Conservation (phyloP, 2,797 vertebrate species). For the Argentina silus region DNA sequence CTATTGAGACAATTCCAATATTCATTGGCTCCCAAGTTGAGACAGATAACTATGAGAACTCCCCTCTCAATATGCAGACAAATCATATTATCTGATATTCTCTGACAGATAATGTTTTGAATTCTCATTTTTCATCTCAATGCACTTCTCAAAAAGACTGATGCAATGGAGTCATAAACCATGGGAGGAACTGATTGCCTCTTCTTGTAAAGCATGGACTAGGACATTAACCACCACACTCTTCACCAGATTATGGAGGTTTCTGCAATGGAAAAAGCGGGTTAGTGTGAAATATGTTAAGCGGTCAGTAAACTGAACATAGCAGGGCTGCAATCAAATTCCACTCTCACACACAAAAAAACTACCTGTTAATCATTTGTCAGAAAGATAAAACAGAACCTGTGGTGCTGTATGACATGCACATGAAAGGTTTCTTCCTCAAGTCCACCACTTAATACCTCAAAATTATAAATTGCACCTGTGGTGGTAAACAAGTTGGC, state of each 20-base stretch:
- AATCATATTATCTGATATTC: background rate
- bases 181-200: too few species aligned
- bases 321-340: constrained; percentile 33
- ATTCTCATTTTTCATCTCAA: too few species aligned
- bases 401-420: background rate
- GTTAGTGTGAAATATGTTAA: constrained; percentile 11
- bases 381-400: constrained; percentile 32
- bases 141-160: too few species aligned
- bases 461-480: constrained; percentile 6
- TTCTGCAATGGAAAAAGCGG: background rate
- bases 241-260: background rate
- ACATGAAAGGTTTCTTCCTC: background rate
- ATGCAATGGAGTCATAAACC: too few species aligned
- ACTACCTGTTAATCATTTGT: constrained; percentile 55
- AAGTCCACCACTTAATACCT: background rate
- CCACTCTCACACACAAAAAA: constrained; percentile 38
- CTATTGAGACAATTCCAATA: constrained; percentile 36
- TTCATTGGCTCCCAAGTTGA: constrained; percentile 13
- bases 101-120: background rate
- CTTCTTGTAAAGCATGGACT: background rate
- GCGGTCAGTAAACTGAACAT: constrained; percentile 15
- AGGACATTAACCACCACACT: background rate
- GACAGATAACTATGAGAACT: background rate
- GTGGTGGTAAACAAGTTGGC: background rate
- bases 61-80: too few species aligned